A percentile compares a stretch with the other conserved stretches of the same genome.
Conservation (phyloP, 2,113 vertebrate species). For the Capreolus pygargus region DNA sequence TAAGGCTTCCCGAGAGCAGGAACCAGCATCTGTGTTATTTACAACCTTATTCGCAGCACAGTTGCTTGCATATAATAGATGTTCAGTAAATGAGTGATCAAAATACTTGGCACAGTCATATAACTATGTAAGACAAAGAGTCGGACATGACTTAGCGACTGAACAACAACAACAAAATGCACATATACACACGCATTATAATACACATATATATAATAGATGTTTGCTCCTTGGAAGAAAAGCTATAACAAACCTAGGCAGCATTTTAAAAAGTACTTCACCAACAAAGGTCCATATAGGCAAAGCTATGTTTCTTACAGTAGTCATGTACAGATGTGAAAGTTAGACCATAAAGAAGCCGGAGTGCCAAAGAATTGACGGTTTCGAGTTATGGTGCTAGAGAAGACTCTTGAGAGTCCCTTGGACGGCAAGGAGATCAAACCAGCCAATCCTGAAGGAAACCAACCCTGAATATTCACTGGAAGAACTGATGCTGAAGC, state of each 20-base stretch:
- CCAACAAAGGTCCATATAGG: background rate
- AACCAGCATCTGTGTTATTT: constrained; percentile 36
- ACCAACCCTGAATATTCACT: background rate
- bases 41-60: background rate
- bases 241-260: background rate
- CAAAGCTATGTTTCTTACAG: background rate
- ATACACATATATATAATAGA: background rate
- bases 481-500: background rate
- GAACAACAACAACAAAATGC: background rate
- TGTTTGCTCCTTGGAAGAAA: background rate
- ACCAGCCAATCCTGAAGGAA: background rate
- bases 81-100: constrained; percentile 12
- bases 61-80: background rate
- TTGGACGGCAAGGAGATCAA: background rate
- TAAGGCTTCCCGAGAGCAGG: constrained; percentile 45
- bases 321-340: background rate
- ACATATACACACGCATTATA: background rate
- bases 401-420: background rate
- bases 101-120: background rate
- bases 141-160: background rate
- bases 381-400: background rate
- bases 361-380: background rate
- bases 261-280: background rate
- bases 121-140: background rate
- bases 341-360: background rate